Percentiles rank a stretch among this genome's conserved stretches.
phyloP scores from a whole-genome alignment of 2,113 vertebrate species.

The Saccopteryx leptura region DNA sequence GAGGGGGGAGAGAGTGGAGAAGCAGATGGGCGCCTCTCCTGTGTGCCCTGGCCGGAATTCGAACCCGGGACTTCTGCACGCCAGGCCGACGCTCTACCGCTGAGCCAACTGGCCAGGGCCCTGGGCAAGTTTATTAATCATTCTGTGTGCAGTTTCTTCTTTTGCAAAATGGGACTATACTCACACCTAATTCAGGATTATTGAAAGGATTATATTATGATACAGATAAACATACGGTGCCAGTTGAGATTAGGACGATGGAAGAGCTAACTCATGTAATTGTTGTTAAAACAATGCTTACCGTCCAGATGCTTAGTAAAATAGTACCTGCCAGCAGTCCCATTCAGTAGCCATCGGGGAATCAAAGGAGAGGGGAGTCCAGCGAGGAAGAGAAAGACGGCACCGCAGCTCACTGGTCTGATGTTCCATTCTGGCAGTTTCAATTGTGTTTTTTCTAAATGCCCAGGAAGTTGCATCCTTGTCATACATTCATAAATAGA shows the following conservation, averaged over 20 bases:
- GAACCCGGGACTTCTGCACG: too few relatives aligned
- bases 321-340: background rate
- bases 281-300: background rate
- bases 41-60: too few relatives aligned
- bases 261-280: background rate
- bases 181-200: background rate
- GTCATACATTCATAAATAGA: background rate
- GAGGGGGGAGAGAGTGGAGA: too few relatives aligned
- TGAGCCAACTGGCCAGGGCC: too few relatives aligned
- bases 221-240: background rate
- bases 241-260: accelerated
- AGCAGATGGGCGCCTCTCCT: too few relatives aligned
- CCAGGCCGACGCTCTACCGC: too few relatives aligned
- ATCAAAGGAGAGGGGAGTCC: background rate
- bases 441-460: background rate
- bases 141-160: background rate
- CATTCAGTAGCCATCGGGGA: background rate
- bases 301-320: background rate
- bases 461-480: background rate
- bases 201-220: background rate
- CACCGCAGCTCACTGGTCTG: background rate
- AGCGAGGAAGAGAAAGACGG: background rate
- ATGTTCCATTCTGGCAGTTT: background rate
- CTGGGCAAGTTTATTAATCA: background rate
- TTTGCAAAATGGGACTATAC: background rate